Percentiles rank a stretch among this genome's conserved stretches.
Conservation (phyloP, 2,888 invertebrate species). For the Tenthredo notha region DNA sequence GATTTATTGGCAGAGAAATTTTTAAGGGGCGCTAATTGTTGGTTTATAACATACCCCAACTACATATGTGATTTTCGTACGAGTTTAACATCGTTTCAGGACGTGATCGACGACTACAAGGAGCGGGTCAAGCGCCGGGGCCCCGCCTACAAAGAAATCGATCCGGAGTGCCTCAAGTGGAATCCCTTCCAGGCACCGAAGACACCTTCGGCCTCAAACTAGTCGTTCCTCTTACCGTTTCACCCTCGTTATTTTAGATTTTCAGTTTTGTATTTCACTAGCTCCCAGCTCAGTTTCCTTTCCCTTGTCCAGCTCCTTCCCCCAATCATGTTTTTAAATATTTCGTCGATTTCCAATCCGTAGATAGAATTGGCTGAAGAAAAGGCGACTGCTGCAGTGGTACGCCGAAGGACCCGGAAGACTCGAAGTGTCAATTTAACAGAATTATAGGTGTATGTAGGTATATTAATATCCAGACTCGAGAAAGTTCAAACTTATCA, state of each 20-base stretch:
- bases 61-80: slow-evolving; percentile 23
- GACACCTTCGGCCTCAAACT: slow-evolving; percentile 78
- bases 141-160: slow-evolving; percentile 91
- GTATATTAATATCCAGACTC: slow-evolving; percentile 27
- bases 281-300: background rate
- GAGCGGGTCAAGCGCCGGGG: slow-evolving; percentile 89
- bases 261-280: background rate
- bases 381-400: background rate
- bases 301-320: background rate
- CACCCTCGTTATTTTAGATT: background rate
- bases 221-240: slow-evolving; percentile 49
- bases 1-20: background rate
- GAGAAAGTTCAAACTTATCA: slow-evolving; percentile 44
- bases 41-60: slow-evolving; percentile 24
- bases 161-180: slow-evolving; percentile 93
- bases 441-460: background rate
- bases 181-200: slow-evolving; percentile 86
- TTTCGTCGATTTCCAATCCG: background rate
- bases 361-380: background rate
- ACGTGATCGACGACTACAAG: slow-evolving; percentile 95
- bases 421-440: slow-evolving; percentile 11
- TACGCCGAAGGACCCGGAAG: slow-evolving; percentile 1
- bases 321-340: background rate
- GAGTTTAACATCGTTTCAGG: slow-evolving; percentile 80
- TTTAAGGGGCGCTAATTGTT: background rate